phyloP scores from a whole-genome alignment of 2,797 vertebrate species.

The Myiothlypis chrysogaster region DNA sequence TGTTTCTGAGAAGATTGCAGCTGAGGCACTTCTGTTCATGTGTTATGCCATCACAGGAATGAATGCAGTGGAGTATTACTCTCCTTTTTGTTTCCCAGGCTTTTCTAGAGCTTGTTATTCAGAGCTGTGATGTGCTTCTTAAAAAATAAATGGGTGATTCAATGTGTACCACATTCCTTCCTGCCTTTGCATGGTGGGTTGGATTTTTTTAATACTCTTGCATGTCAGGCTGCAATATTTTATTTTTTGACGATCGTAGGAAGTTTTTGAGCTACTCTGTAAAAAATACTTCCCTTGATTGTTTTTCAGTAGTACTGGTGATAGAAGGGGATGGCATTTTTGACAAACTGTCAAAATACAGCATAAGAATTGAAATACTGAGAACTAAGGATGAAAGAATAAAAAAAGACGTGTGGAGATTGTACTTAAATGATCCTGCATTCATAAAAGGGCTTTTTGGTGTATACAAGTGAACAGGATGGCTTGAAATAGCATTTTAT shows the following conservation, averaged over 20 bases:
- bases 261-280: background rate
- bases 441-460: background rate
- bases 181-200: background rate
- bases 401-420: background rate
- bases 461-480: background rate
- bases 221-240: background rate
- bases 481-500: background rate
- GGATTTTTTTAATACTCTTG: background rate
- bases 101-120: background rate
- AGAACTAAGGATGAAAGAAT: background rate
- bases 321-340: slow-evolving; percentile 7
- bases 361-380: background rate
- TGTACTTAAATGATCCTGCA: background rate
- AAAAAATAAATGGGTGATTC: background rate
- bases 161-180: background rate
- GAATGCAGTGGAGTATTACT: background rate
- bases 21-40: background rate
- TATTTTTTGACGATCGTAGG: background rate
- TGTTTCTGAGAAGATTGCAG: background rate
- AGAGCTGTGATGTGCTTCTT: background rate
- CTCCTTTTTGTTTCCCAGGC: background rate
- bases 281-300: background rate
- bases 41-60: background rate
- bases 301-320: background rate
- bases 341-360: slow-evolving; percentile 25